Evolutionary conservation across 1,140 invertebrate genomes (phyloP).

Genomic region (Drosophila erecta): DNA sequence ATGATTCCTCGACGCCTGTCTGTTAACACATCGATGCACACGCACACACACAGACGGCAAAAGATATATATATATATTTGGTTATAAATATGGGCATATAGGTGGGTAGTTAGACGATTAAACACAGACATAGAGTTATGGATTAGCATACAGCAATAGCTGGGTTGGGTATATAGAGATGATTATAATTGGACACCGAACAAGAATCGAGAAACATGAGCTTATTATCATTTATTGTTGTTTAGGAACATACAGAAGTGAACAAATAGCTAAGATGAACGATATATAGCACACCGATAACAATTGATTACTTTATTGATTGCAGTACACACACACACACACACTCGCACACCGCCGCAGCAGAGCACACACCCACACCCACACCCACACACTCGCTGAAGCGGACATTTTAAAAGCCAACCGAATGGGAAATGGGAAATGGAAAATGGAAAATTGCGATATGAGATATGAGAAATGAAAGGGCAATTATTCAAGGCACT

Average conservation of each 20-base stretch:
- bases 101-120: slow-evolving; percentile 47
- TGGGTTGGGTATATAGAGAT: slow-evolving; percentile 29
- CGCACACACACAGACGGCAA: slow-evolving; percentile 40
- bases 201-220: slow-evolving; percentile 61
- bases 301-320: slow-evolving; percentile 76
- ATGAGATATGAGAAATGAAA: slow-evolving; percentile 55
- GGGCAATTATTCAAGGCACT: slow-evolving; percentile 56
- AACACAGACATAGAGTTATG: slow-evolving; percentile 39
- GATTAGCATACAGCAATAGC: slow-evolving; percentile 27
- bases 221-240: slow-evolving; percentile 49
- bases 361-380: background rate
- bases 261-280: slow-evolving; percentile 69
- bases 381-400: slow-evolving; percentile 1
- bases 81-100: slow-evolving; percentile 23
- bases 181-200: slow-evolving; percentile 57
- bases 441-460: slow-evolving; percentile 11
- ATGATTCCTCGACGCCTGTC: slow-evolving; percentile 30
- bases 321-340: slow-evolving; percentile 33
- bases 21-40: slow-evolving; percentile 46
- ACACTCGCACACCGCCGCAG: slow-evolving; percentile 1
- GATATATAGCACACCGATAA: slow-evolving; percentile 59
- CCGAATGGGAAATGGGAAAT: slow-evolving; percentile 10
- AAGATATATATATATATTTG: slow-evolving; percentile 17
- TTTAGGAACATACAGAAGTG: slow-evolving; percentile 52
- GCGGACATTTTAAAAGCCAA: slow-evolving; percentile 18